A percentile compares a stretch with the other conserved stretches of the same genome.
phyloP scores from a whole-genome alignment of 2,888 invertebrate species.

The Dione vanillae region DNA sequence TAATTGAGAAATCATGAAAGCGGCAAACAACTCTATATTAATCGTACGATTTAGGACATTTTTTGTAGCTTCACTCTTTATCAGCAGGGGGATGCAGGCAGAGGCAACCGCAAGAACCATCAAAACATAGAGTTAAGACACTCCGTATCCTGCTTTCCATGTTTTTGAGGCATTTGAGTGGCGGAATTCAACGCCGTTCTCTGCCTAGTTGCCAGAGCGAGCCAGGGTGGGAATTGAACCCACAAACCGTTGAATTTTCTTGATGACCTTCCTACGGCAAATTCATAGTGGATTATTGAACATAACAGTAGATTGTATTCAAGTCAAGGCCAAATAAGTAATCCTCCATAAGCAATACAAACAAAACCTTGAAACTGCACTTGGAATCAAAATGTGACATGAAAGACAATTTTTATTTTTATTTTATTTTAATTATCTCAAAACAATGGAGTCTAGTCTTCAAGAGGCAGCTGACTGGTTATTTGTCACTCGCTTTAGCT shows the following conservation, averaged over 20 bases:
- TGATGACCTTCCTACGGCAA: too few relatives aligned
- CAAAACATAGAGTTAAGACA: too few relatives aligned
- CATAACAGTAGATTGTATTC: conserved; percentile 2
- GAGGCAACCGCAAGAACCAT: too few relatives aligned
- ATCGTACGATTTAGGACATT: too few relatives aligned
- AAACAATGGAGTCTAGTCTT: conserved; percentile 16
- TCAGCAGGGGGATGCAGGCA: too few relatives aligned
- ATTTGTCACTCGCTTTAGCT: conserved; percentile 14
- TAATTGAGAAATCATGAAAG: not conserved
- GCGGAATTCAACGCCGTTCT: too few relatives aligned
- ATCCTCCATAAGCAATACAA: conserved; percentile 32
- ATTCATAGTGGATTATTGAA: not conserved
- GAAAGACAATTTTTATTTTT: not conserved
- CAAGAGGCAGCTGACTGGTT: conserved; percentile 5
- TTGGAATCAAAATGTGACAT: conserved; percentile 18
- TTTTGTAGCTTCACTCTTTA: too few relatives aligned
- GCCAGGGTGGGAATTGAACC: too few relatives aligned
- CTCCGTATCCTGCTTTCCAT: too few relatives aligned
- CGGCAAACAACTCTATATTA: not conserved
- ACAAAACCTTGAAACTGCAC: conserved; percentile 34
- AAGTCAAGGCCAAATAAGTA: conserved; percentile 34
- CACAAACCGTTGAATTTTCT: too few relatives aligned
- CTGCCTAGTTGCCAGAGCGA: too few relatives aligned
- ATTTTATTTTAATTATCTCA: conserved; percentile 28
- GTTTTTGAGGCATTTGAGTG: too few relatives aligned